Evolutionary conservation across 2,888 invertebrate species (phyloP), one percentile per base, ranked within the genome.

Genomic region (Apantesis nais): DNA sequence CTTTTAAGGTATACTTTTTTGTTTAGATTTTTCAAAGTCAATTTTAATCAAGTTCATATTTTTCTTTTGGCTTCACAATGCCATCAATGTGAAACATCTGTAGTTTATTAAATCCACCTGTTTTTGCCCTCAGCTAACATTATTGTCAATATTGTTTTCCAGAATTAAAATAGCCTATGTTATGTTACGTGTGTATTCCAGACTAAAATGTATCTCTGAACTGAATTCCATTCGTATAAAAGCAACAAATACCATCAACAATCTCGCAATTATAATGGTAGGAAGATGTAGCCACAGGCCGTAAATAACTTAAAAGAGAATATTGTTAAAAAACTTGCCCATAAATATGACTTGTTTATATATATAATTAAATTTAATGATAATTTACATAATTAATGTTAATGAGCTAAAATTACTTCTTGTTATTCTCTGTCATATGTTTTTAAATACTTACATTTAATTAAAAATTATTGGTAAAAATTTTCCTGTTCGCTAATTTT

Each of bases 361-460:
- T 29, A 58, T 16, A 29, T 29, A 25, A 58, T 8, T 29, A 16
- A 25, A 58, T 29, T 58, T 16, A 58, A 29, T 5, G 14, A 58
- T 16, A 16, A 29, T 29, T n/a, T 52, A n/a, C 22, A 22, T 29
- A 29, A 29, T 58, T 29, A 29, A 29, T 66, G 12, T 37, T 66
- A 65, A 44, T 73, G 69, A 29, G 16, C 29, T 58, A 29, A 29
- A 29, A 58, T 29, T 29, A 25, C 29, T 58, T 29, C 14, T 29
- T 29, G 29, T 14, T 29, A 58, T 58, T 7, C 29, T 58, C 29
- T 29, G 25, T 58, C 25, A 29, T 29, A 22, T 19, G 22, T 48
- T 8, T 19, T 48, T 48, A 8, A 12, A 72, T 74, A n/a, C n/a
- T n/a, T n/a, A n/a, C 71, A 71, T 66, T 71, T 72, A 62, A 72